phyloP scores from a whole-genome alignment of 1,140 invertebrate genomes.

The Cydia pomonella region DNA sequence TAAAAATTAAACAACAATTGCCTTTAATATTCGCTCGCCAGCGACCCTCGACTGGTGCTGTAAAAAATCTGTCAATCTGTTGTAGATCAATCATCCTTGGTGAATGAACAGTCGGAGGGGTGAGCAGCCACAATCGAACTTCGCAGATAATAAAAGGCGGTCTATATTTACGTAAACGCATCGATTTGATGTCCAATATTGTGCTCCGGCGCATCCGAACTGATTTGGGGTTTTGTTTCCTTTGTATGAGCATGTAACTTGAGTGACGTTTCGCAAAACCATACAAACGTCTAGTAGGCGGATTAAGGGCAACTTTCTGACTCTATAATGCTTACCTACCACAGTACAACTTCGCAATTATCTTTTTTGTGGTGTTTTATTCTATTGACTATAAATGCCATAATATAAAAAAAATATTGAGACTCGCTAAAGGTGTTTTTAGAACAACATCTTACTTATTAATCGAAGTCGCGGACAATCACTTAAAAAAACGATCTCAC shows the following conservation, averaged over 20 bases:
- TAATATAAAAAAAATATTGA: neutral
- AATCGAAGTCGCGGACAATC: too few relatives aligned
- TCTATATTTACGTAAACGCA: slow-evolving; percentile 78
- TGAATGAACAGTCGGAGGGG: slow-evolving; percentile 68
- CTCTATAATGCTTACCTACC: slow-evolving; percentile 39
- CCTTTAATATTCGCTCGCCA: slow-evolving; percentile 77
- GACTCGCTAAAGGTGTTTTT: too few relatives aligned
- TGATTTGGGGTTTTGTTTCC: slow-evolving; percentile 50
- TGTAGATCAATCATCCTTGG: slow-evolving; percentile 77
- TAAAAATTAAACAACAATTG: slow-evolving; percentile 81
- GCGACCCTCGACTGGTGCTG: slow-evolving; percentile 70
- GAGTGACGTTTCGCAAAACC: slow-evolving; percentile 58
- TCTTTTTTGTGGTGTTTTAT: slow-evolving; percentile 1
- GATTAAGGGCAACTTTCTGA: slow-evolving; percentile 30
- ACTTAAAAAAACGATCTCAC: too few relatives aligned
- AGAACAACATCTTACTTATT: too few relatives aligned
- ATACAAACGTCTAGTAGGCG: slow-evolving; percentile 59
- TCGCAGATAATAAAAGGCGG: slow-evolving; percentile 74
- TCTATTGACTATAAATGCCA: neutral
- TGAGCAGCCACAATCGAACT: slow-evolving; percentile 71
- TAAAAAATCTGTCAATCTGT: slow-evolving; percentile 80
- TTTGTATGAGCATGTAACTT: slow-evolving; percentile 55
- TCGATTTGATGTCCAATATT: slow-evolving; percentile 74
- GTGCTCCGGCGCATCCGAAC: slow-evolving; percentile 59
- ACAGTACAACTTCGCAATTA: slow-evolving; percentile 11